Evolutionary conservation across 2,797 vertebrate genomes (phyloP).

Genomic region (Protosalanx chinensis): DNA sequence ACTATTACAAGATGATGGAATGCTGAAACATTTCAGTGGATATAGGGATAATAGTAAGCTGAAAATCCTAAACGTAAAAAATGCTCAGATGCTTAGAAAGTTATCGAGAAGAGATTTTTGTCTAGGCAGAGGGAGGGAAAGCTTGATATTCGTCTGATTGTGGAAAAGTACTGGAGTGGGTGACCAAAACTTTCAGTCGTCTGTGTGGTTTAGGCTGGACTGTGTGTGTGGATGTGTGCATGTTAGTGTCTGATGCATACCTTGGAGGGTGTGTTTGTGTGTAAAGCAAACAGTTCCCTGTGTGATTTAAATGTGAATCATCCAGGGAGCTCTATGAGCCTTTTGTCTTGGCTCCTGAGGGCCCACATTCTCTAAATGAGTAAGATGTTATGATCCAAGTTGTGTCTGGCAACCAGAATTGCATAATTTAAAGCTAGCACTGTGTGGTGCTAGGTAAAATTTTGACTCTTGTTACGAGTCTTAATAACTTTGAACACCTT

Average conservation of each 20-base stretch:
- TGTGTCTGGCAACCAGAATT: not conserved
- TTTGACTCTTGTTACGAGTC: slow-evolving; percentile 13
- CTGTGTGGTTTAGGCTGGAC: not conserved
- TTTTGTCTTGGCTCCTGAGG: slow-evolving; percentile 2
- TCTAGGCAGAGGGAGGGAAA: slow-evolving; percentile 42
- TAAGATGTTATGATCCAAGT: not conserved
- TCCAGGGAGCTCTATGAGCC: slow-evolving; percentile 8
- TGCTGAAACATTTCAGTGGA: not conserved
- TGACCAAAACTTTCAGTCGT: slow-evolving; percentile 28
- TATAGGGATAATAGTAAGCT: not conserved
- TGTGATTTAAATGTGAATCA: not conserved
- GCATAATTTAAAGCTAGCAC: not conserved
- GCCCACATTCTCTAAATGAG: slow-evolving; percentile 20
- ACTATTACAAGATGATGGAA: not conserved
- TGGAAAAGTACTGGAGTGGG: slow-evolving; percentile 67
- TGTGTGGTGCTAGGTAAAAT: slow-evolving; percentile 12
- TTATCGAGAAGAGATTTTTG: not conserved
- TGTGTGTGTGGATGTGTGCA: slow-evolving; percentile 1
- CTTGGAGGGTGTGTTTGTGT: not conserved
- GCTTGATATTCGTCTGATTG: slow-evolving; percentile 43
- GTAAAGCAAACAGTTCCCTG: no score
- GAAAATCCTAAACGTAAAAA: slow-evolving; percentile 7
- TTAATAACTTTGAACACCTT: slow-evolving; percentile 25
- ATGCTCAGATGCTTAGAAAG: not conserved
- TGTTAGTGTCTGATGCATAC: slow-evolving; percentile 2